Percentiles rank a stretch among this genome's conserved stretches.
Conservation (phyloP, 2,888 invertebrate species). For the Drosophila niveifrons region DNA sequence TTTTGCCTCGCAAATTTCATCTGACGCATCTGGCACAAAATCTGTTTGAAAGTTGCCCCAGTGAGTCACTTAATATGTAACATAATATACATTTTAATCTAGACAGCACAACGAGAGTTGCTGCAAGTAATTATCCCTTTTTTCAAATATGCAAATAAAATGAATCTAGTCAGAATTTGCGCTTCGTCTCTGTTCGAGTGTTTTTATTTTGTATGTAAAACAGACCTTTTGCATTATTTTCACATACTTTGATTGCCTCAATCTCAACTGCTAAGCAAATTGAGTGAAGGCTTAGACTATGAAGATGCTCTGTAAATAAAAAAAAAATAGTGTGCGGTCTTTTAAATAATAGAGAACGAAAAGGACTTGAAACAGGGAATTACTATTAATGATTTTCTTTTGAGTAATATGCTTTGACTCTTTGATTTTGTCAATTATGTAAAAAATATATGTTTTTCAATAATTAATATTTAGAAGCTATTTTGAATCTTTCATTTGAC, state of each 20-base stretch:
- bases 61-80: conserved; percentile 41
- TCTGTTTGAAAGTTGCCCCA: conserved; percentile 19
- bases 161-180: conserved; percentile 27
- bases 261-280: conserved; percentile 5
- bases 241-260: conserved; percentile 69
- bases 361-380: no score
- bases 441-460: no score
- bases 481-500: no score
- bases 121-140: conserved; percentile 70
- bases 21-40: conserved; percentile 3
- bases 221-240: conserved; percentile 70
- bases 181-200: conserved; percentile 29
- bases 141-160: conserved; percentile 52
- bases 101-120: not conserved
- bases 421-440: no score
- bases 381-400: no score
- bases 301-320: not conserved
- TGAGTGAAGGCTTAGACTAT: not conserved
- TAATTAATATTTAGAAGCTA: no score
- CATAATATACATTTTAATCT: conserved; percentile 61
- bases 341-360: no score
- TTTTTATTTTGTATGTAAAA: conserved; percentile 48
- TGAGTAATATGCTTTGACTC: no score
- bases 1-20: not conserved
- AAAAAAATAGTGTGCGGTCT: not conserved